A percentile compares a stretch with the other conserved stretches of the same genome.
Evolutionary conservation across 2,888 invertebrate genomes (phyloP).

Genomic region (Elmis aenea): DNA sequence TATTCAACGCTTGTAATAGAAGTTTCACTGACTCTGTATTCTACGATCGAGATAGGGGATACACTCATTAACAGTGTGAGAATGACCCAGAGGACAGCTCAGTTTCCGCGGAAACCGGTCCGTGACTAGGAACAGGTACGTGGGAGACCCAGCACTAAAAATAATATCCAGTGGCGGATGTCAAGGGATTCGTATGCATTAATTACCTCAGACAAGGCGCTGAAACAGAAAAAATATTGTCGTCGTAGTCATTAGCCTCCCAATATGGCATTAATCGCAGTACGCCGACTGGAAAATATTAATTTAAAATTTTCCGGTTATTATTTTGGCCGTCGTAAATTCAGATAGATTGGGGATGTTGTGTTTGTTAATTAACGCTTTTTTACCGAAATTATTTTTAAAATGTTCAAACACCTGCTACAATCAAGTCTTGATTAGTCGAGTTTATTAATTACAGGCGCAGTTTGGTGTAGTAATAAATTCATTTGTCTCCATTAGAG

Average conservation of each 20-base stretch:
- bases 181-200: no score
- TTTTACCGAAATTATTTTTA: constrained; percentile 3
- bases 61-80: constrained; percentile 15
- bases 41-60: constrained; percentile 8
- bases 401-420: constrained; percentile 12
- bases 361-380: constrained; percentile 9
- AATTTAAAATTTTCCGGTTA: no score
- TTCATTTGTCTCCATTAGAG: constrained; percentile 1
- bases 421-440: constrained; percentile 13
- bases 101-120: constrained; percentile 18
- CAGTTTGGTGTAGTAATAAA: constrained; percentile 2
- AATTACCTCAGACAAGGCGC: not conserved
- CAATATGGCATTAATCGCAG: no score
- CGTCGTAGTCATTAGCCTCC: no score
- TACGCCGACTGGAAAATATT: no score
- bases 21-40: constrained; percentile 3
- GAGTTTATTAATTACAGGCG: constrained; percentile 13
- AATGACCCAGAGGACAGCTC: constrained; percentile 16
- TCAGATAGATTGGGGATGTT: constrained; percentile 7
- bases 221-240: not conserved
- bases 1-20: constrained; percentile 7
- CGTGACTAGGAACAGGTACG: constrained; percentile 5
- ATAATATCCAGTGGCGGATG: constrained; percentile 9
- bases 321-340: no score
- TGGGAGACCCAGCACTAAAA: constrained; percentile 13